A percentile compares a stretch with the other conserved stretches of the same genome.
phyloP scores from a whole-genome alignment of 2,888 invertebrate genomes.

The Coelogynopora nodosa region DNA sequence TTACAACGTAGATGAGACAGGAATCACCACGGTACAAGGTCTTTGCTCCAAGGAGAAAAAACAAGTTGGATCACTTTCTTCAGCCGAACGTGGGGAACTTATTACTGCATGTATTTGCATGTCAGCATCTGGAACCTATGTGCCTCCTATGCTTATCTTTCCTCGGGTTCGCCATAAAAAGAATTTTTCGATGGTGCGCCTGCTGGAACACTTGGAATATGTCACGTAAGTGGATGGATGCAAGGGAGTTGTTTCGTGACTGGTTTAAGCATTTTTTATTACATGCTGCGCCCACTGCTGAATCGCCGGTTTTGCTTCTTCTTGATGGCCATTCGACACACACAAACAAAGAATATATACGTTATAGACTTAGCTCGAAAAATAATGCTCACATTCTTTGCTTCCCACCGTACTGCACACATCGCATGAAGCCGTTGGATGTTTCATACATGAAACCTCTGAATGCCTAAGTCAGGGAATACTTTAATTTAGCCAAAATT shows the following conservation, averaged over 20 bases:
- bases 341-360: not conserved
- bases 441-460: conserved; percentile 5
- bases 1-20: not conserved
- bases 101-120: not conserved
- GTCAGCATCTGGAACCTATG: not conserved
- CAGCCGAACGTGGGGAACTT: not conserved
- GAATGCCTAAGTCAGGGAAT: no score
- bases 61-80: not conserved
- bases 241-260: not conserved
- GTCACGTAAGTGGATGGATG: not conserved
- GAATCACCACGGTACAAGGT: not conserved
- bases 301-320: conserved; percentile 7
- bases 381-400: not conserved
- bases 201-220: not conserved
- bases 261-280: conserved; percentile 20
- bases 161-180: not conserved
- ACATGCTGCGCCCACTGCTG: conserved; percentile 19
- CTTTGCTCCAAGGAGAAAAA: not conserved
- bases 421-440: not conserved
- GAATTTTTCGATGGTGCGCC: not conserved
- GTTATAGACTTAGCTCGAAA: not conserved
- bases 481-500: no score
- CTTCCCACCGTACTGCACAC: conserved; percentile 18
- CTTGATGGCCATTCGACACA: conserved; percentile 18
- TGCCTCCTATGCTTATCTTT: not conserved